Base-by-base conservation (phyloP, 2,797 vertebrate genomes). In the Sebastes taczanowskii region DNA sequence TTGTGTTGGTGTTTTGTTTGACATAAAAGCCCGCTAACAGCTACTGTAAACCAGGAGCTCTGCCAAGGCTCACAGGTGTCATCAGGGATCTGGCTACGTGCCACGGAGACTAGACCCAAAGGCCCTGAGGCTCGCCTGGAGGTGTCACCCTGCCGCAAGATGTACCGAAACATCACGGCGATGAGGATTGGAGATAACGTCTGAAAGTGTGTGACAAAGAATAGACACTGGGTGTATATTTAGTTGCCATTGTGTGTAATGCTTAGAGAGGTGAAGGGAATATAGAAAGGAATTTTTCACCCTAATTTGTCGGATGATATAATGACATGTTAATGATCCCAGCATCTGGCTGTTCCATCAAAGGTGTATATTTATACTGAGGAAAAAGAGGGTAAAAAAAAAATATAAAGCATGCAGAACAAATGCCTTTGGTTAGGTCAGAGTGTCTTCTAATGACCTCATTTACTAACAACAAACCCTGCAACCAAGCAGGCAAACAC, bases 401-500 rank as follows among this genome's bases (percentile, higher is more conserved):
- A 46, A 81, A 81, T 73, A 85, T 63, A 79, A 77, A 81, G 76
- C 56, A 75, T 82, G 86, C 80, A 88, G 82, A 91, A 89, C 88
- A 92, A 91, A 91, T 89, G 92, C 93, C 92, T 90, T 94, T 88
- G 91, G 93, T 94, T 81, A 93, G 92, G 93, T 95, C 94, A 94
- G 81, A 86, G 88, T 93, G 93, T 92, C 92, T 94, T 91, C 85
- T 89, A 90, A 91, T 90, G 94, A 92, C 93, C 94, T 93, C 88
- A 92, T 94, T 95, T 91, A 91, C 84, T 53, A 74, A 77, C 89
- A 92, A 87, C 80, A 86, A 89, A 92, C 85, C 78, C 88, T 81
- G 83, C 66, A 90, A 89, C 87, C 88, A 67, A 87, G 80, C 83
- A 78, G 85, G 77, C 81, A 84, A 88, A 87, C 83, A 87, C 79